Evolutionary conservation across 2,113 vertebrate species (phyloP).

Genomic region (Aegotheles bennettii): DNA sequence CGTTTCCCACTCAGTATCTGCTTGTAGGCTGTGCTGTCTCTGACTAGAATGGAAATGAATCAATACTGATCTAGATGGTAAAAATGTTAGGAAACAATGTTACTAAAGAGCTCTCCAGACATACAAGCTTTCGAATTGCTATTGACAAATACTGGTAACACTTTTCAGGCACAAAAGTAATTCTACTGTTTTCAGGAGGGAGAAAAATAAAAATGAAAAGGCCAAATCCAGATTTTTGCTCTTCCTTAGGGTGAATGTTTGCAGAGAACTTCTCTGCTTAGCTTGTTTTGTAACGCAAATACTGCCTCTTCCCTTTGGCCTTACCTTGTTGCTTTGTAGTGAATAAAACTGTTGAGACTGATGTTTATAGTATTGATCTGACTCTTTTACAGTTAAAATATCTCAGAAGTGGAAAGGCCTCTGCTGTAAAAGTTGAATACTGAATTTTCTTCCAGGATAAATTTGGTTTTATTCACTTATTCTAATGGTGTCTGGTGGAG

Average conservation of each 20-base stretch:
- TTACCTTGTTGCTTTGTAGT: neutral
- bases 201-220: neutral
- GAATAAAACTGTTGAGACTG: neutral
- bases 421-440: neutral
- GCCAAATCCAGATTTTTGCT: neutral
- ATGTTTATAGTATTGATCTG: neutral
- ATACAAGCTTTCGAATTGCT: constrained; percentile 49
- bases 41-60: constrained; percentile 68
- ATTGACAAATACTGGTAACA: constrained; percentile 52
- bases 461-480: neutral
- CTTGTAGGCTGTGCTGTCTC: constrained; percentile 56
- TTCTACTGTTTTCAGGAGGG: neutral
- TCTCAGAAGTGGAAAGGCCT: neutral
- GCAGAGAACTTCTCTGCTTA: neutral
- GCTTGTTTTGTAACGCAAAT: neutral
- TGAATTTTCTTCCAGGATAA: neutral
- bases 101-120: constrained; percentile 63
- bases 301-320: neutral
- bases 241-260: neutral
- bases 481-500: neutral
- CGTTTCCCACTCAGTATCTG: constrained; percentile 53
- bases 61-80: constrained; percentile 50
- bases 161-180: constrained; percentile 17
- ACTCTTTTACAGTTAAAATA: neutral
- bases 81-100: constrained; percentile 68